Evolutionary conservation across 2,888 invertebrate genomes (phyloP).

Genomic region (Hirtodrosophila histrioides): DNA sequence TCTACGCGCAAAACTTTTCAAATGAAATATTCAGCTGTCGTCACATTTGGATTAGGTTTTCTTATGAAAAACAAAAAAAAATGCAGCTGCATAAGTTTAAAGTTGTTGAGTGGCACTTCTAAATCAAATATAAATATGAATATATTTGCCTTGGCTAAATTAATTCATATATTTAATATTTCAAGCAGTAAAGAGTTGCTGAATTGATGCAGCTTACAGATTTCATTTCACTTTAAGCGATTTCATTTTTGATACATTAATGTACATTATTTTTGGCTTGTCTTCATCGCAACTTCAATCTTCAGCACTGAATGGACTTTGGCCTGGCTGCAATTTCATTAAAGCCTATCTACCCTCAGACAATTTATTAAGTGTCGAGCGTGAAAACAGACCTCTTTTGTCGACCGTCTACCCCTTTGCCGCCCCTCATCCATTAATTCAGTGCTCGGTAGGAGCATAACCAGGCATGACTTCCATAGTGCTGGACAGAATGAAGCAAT

Average conservation of each 20-base stretch:
- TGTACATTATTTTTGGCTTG: constrained; percentile 29
- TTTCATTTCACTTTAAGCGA: not conserved
- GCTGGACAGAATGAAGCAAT: constrained; percentile 65
- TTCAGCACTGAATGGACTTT: constrained; percentile 17
- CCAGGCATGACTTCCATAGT: constrained; percentile 61
- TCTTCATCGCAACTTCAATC: constrained; percentile 19
- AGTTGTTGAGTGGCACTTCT: not conserved
- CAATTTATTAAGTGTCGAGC: constrained; percentile 77
- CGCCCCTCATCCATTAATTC: constrained; percentile 17
- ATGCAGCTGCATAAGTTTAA: constrained; percentile 30
- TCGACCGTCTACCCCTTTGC: not conserved
- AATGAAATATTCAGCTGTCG: constrained; percentile 64
- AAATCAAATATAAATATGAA: not conserved
- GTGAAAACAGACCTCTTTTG: constrained; percentile 40
- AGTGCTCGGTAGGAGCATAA: constrained; percentile 29
- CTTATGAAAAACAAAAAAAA: constrained; percentile 3
- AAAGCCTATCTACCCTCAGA: constrained; percentile 56
- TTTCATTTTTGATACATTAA: constrained; percentile 5
- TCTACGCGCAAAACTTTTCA: constrained; percentile 53
- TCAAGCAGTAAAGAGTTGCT: not conserved
- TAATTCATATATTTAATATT: not conserved
- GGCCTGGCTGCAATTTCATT: constrained; percentile 60
- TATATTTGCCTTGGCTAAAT: no score
- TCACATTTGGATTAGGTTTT: constrained; percentile 14
- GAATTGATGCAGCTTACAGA: not conserved